Percentiles rank a stretch among this genome's conserved stretches.
Conservation (phyloP, 2,797 vertebrate genomes). For the Myotis findleyi region DNA sequence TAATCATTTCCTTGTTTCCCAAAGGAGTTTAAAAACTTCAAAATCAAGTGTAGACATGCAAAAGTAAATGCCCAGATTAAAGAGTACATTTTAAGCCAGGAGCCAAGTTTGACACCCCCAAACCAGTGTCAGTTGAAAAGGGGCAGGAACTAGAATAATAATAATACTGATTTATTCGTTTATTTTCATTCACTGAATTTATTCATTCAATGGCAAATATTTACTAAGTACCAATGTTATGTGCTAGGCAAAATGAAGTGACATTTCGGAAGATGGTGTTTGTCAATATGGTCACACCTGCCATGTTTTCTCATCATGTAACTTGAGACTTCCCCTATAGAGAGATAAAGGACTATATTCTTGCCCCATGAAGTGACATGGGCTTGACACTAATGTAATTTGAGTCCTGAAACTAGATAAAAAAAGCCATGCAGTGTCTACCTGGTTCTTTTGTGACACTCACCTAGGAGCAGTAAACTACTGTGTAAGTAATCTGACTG, state of each 20-base stretch:
- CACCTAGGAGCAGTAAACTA: background rate
- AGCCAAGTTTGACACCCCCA: background rate
- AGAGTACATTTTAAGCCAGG: constrained; percentile 26
- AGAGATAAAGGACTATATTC: background rate
- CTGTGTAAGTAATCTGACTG: background rate
- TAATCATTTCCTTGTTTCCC: constrained; percentile 58
- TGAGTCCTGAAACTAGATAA: background rate
- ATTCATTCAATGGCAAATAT: background rate
- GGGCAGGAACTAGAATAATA: background rate
- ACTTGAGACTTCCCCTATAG: background rate
- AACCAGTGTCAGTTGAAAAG: background rate
- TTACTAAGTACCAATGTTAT: background rate
- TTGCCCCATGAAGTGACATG: background rate
- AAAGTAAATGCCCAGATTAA: constrained; percentile 23
- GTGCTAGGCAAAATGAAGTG: background rate
- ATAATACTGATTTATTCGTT: background rate
- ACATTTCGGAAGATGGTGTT: background rate
- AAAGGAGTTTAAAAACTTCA: constrained; percentile 9
- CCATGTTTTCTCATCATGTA: background rate
- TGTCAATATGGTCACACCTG: background rate
- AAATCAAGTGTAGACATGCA: background rate
- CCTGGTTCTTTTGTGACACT: background rate
- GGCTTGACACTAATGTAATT: background rate
- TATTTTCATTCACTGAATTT: constrained; percentile 6
- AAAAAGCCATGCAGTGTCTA: background rate